Evolutionary conservation across 2,888 invertebrate genomes (phyloP), one percentile per base, ranked within the genome.

Genomic region (Pterostichus madidus): DNA sequence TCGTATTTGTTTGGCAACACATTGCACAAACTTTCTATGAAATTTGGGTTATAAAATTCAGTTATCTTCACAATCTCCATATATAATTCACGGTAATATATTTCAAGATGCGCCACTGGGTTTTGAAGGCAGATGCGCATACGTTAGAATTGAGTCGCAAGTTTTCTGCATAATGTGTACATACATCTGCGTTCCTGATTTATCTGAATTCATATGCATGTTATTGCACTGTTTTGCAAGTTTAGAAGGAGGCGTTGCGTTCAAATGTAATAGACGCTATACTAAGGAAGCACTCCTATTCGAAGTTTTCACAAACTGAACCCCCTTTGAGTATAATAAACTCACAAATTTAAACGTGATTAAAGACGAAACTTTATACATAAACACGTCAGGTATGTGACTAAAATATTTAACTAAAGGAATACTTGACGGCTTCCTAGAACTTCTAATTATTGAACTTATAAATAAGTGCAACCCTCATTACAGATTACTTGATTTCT

Each of bases 171-270:
- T 73, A 73, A 73, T 73, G 49, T 24, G 73, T 17, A 73, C 73
- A 44, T 13, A 73, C 73, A 44, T 73, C 73, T 46, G 15, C 71
- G n/a, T 71, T 6, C 46, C 24, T 46, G 73, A 73, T 73, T 73
- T 73, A 73, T 73, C 24, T 46, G 73, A 73, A 73, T 73, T 73
- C 73, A 73, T 73, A 73, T 73, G 73, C 73, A 73, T 73, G 73
- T 73, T 73, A 73, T 73, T 73, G 73, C 73, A 46, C 73, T 73
- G 46, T 73, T 73, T 73, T 73, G 73, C 73, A 73, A 46, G 39
- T 46, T 73, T 13, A 73, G 46, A 73, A 73, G 73, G 15, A 46
- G 49, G 73, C 73, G 64, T 32, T 13, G 32, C 35, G 24, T 5
- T n/a, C 11, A 61, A 61, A 61, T 61, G 61, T 61, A 61, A 61